Evolutionary conservation across 2,113 vertebrate species (phyloP).

Genomic region (Grantiella picta): DNA sequence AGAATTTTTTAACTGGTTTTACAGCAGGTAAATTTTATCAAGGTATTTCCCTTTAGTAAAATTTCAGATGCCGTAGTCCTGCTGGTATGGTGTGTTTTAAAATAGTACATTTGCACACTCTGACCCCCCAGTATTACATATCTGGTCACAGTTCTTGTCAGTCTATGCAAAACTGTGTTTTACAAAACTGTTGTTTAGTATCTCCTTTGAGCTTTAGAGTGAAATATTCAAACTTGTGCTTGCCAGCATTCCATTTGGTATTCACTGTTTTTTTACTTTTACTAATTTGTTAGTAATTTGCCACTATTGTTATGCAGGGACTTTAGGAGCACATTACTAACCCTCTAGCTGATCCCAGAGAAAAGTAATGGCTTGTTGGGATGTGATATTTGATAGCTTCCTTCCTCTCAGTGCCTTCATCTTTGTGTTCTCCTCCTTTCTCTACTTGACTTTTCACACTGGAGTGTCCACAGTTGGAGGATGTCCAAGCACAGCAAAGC

Average conservation of each 20-base stretch:
- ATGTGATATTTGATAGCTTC: constrained; percentile 47
- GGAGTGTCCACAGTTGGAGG: constrained; percentile 20
- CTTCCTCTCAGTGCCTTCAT: constrained; percentile 46
- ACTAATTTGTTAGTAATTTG: neutral
- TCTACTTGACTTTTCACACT: constrained; percentile 4
- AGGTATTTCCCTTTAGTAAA: neutral
- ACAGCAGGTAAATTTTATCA: neutral
- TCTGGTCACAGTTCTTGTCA: neutral
- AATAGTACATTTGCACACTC: neutral
- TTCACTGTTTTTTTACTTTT: neutral
- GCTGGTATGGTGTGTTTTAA: neutral
- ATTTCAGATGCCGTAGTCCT: neutral
- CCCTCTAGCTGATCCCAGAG: neutral
- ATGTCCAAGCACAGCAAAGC: constrained; percentile 7
- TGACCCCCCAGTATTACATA: neutral
- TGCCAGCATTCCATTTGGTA: neutral
- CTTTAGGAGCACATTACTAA: neutral
- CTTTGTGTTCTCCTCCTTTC: neutral
- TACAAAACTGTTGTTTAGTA: neutral
- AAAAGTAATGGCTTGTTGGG: constrained; percentile 10
- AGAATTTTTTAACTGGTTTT: neutral
- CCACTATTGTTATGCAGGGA: neutral
- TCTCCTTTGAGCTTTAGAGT: neutral
- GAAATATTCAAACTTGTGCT: neutral
- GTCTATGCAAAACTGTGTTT: neutral